phyloP scores from a whole-genome alignment of 1,140 invertebrate genomes.

The Tetramorium simillimum region DNA sequence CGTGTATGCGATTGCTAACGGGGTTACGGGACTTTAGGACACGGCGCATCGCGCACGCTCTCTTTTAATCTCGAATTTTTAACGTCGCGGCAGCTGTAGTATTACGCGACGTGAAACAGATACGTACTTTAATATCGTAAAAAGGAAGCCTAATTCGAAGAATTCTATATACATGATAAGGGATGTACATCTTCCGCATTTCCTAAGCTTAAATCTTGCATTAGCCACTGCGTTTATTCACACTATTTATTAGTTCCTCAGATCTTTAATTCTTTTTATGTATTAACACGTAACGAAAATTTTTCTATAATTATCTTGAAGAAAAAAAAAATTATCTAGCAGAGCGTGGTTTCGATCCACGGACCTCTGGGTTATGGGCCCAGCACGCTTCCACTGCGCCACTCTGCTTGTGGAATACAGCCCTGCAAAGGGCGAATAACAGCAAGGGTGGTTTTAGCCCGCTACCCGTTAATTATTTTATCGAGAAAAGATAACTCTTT shows the following conservation, averaged over 20 bases:
- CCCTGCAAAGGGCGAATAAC: not conserved
- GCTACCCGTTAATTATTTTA: not conserved
- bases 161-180: not conserved
- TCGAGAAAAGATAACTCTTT: not conserved
- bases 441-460: not conserved
- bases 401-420: not conserved
- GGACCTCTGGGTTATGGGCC: conserved; percentile 99
- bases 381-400: conserved; percentile 99
- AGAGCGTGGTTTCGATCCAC: conserved; percentile 98
- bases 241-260: not conserved
- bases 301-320: not conserved
- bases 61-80: not conserved
- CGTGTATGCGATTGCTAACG: conserved; percentile 36
- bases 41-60: not conserved
- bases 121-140: not conserved
- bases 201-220: not conserved
- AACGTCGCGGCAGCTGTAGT: not conserved
- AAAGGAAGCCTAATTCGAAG: not conserved
- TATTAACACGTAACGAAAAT: no score
- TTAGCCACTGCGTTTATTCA: not conserved
- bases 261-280: not conserved
- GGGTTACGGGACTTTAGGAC: conserved; percentile 75
- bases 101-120: not conserved
- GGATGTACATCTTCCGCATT: not conserved
- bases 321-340: conserved; percentile 86